A percentile compares a stretch with the other conserved stretches of the same genome.
phyloP scores from a whole-genome alignment of 2,888 invertebrate genomes.

The Chrysolina americana region DNA sequence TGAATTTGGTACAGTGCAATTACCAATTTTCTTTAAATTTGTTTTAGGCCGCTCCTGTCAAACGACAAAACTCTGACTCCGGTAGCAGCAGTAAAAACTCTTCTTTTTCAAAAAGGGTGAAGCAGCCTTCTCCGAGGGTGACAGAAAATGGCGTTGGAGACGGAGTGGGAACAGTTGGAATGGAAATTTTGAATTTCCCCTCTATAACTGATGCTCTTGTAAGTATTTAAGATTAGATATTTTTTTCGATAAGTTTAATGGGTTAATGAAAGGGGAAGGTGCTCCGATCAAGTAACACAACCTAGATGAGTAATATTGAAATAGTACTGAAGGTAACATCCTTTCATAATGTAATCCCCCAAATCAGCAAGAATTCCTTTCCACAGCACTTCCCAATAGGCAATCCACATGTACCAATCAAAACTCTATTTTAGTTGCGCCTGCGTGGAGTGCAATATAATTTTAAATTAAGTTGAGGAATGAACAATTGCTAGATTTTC shows the following conservation, averaged over 20 bases:
- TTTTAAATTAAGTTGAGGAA: no score
- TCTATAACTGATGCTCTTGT: constrained; percentile 80
- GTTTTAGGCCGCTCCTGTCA: constrained; percentile 45
- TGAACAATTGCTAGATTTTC: no score
- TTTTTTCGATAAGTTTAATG: not conserved
- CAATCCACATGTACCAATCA: no score
- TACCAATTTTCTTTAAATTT: constrained; percentile 25
- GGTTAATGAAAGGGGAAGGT: no score
- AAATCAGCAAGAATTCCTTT: no score
- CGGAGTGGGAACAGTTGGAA: constrained; percentile 54
- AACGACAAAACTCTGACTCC: constrained; percentile 46
- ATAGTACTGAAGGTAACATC: no score
- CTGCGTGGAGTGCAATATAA: no score
- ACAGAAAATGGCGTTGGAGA: constrained; percentile 71
- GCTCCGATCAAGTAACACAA: no score
- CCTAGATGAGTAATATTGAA: no score
- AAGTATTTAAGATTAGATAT: constrained; percentile 68
- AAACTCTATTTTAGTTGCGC: no score
- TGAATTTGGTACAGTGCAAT: not conserved
- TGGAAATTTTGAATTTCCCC: constrained; percentile 77
- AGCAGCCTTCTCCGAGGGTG: constrained; percentile 64
- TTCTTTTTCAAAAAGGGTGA: constrained; percentile 70
- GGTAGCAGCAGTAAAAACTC: constrained; percentile 61
- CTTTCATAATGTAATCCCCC: no score
- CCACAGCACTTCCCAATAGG: no score